These are phyloP conservation scores for Sthenelais limicola DNA, from an alignment of 2,888 invertebrate species.

Conservation along the genomic window DNA sequence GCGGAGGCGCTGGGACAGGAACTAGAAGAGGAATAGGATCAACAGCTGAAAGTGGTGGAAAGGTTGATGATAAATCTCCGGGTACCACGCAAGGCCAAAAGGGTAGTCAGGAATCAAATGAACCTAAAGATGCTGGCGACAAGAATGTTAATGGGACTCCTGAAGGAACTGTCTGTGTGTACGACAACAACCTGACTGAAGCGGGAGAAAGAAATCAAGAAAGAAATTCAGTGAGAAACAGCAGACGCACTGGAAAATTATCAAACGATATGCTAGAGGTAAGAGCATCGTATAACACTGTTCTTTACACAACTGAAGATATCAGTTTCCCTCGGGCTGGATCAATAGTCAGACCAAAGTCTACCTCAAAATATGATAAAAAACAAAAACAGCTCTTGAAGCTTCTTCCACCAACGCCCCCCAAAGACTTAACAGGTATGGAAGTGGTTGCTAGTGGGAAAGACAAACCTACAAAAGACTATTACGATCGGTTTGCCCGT, in stretches of 20 bases:
- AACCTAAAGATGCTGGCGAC: not conserved
- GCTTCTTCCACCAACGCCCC: not conserved
- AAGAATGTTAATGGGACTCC: not conserved
- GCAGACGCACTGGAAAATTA: too few species aligned
- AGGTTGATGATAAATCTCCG: not conserved
- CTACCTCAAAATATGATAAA: not conserved
- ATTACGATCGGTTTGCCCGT: not conserved
- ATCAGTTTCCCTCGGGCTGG: constrained; percentile 3
- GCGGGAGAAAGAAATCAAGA: not conserved
- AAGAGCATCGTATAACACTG: constrained; percentile 11
- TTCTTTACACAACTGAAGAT: not conserved
- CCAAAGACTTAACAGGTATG: not conserved
- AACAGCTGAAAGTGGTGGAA: not conserved
- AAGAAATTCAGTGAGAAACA: not conserved
- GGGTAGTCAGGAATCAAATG: not conserved
- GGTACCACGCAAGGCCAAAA: not conserved
- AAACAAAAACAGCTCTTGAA: not conserved
- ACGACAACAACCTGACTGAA: not conserved
- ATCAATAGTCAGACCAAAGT: not conserved
- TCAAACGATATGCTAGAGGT: too few species aligned
- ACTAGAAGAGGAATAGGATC: not conserved
- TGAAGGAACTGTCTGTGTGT: not conserved
- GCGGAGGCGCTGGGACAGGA: not conserved
- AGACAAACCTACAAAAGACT: constrained; percentile 9
- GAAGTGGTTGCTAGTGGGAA: not conserved